Evolutionary conservation across 1,140 invertebrate species (phyloP), one percentile per base, ranked within the genome.

Genomic region (Pseudomyrmex flavicornis): DNA sequence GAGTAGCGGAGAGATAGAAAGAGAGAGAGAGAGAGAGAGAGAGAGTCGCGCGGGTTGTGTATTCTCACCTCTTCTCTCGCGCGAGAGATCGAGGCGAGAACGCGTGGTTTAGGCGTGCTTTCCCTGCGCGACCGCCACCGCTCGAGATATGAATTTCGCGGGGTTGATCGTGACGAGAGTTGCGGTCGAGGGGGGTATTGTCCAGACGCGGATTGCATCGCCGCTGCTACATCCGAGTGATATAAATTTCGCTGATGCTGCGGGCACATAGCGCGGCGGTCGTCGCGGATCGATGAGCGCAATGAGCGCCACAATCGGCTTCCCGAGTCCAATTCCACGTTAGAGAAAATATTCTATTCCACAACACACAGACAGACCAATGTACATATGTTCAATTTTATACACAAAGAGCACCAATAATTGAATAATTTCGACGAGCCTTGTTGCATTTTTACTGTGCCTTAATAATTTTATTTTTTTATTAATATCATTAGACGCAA

Each of bases 41-140:
- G 0, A 35, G 35, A 35, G 35, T 44, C 56, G 17, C 17, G 17
- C 17, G 50, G 65, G 20, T 87, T 88, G 87, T 87, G 82, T 83
- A 86, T 86, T 89, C 84, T 89, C 88, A 89, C 84, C 87, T 89
- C 62, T 52, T 58, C 20, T 48, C 35, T 35, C 5, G 35, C 35
- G 35, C 65, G 35, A 35, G 76, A 46, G 50, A 59, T 59, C 44
- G 52, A 58, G 65, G 65, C 13, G 76, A 70, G 65, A 79, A 58
- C 63, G 63, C 74, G 46, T 66, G 48, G 50, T 17, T 46, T 77
- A 56, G 17, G 50, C 35, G 22, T 26, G 2, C 22, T 26, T 26
- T 26, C 2, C 22, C 22, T 26, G 22, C 22, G 22, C 22, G 17
- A 13, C 46, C 62, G 50, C 62, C 13, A 17, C 52, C 52, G 35